Conservation (phyloP, 1,140 invertebrate species). For the Colletes latitarsis region DNA sequence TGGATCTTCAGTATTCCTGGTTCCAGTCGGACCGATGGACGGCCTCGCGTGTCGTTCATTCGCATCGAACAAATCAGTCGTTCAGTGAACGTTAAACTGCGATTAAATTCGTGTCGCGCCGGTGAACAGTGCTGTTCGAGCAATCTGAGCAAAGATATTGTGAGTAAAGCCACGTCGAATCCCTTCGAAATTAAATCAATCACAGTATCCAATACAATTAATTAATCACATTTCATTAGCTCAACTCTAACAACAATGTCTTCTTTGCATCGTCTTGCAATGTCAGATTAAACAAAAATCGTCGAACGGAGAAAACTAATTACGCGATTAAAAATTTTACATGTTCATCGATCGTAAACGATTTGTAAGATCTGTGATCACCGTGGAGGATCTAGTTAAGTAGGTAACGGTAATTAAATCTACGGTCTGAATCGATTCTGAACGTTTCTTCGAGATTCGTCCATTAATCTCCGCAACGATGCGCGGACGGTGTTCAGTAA, state of each 20-base stretch:
- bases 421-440: neutral
- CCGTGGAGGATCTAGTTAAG: no score
- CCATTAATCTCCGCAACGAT: neutral
- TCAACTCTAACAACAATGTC: no score
- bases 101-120: constrained; percentile 23
- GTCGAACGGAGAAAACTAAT: no score
- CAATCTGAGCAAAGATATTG: neutral
- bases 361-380: no score
- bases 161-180: neutral
- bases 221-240: no score
- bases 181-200: no score
- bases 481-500: neutral
- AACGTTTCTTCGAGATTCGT: neutral
- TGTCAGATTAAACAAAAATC: no score
- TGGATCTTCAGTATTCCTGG: constrained; percentile 73
- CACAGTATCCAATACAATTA: no score
- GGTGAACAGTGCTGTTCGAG: constrained; percentile 11
- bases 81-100: constrained; percentile 48
- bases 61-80: constrained; percentile 32
- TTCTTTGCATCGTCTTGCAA: no score
- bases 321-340: no score
- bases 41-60: constrained; percentile 55
- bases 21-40: constrained; percentile 75
- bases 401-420: neutral
- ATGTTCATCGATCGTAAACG: no score